These are phyloP conservation scores for Globia sparganii DNA, from an alignment of 2,888 invertebrate species.

Conservation along the genomic window DNA sequence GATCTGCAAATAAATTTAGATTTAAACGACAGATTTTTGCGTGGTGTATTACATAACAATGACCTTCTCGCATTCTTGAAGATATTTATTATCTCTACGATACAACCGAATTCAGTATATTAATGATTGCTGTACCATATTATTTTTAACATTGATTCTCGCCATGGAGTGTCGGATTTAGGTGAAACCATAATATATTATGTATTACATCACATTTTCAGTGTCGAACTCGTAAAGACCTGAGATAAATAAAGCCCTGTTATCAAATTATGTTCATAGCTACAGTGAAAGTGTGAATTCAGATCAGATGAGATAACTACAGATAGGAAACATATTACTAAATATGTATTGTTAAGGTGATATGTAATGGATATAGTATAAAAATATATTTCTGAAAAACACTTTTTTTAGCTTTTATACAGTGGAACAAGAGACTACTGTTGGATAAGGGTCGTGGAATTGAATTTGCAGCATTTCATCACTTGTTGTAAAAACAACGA, in stretches of 20 bases:
- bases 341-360: conserved; percentile 50
- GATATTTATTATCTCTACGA: neutral
- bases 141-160: neutral
- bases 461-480: conserved; percentile 6
- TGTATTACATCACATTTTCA: conserved; percentile 49
- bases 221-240: conserved; percentile 38
- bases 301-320: conserved; percentile 53
- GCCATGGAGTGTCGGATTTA: conserved; percentile 47
- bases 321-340: conserved; percentile 57
- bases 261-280: conserved; percentile 42
- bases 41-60: neutral
- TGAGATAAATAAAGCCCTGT: conserved; percentile 57
- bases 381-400: neutral
- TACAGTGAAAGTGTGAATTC: conserved; percentile 63
- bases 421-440: neutral
- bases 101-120: neutral
- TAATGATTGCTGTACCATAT: neutral
- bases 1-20: neutral
- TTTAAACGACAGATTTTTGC: neutral
- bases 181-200: conserved; percentile 18
- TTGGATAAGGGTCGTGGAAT: neutral
- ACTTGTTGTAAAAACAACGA: conserved; percentile 1
- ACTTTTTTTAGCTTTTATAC: neutral
- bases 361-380: conserved; percentile 57
- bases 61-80: neutral